Evolutionary conservation across 2,797 vertebrate species (phyloP), one percentile per base, ranked within the genome.

Genomic region (Eulemur coronatus): DNA sequence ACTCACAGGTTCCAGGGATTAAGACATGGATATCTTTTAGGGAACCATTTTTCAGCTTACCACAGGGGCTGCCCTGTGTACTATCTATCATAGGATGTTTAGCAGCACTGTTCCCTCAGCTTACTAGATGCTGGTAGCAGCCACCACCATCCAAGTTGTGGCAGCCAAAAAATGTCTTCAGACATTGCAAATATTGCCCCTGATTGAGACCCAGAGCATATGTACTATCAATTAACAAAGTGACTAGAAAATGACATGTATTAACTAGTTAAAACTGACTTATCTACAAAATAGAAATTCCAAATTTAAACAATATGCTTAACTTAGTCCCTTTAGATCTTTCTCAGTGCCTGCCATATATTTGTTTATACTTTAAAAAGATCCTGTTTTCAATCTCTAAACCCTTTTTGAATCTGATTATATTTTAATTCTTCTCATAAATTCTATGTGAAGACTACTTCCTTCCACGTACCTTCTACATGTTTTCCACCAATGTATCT

Each of bases 251-350:
- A 65, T 81, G 35, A 91, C n/a, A 79, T 1, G 0, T 43, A 69
- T 70, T 75, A 94, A 59, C 59, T 70, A 84, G 28, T 94, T 84
- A 92, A 93, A 95, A 84, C 48, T 94, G 18, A 93, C 41, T 84
- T 86, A 84, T 3, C 24, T 88, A 90, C 22, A 92, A 91, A 89
- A 82, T 1, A 69, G 3, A 91, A 43, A 11, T 41, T 94, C 46
- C 76, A 67, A 81, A 63, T 85, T 75, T 80, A 92, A 89, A 50
- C 59, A 35, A 88, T 86, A 82, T 50, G 4, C 22, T 80, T 63
- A 63, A 67, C 35, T 73, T 69, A 78, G 70, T 85, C 10, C 52
- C 18, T 79, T 85, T 35, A 85, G 69, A 59, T 65, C 22, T 79
- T 75, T 73, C 89, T 59, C 67, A 91, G n/a, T 72, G 50, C 48